Evolutionary conservation across 2,113 vertebrate species (phyloP).

Genomic region (Scomber colias): DNA sequence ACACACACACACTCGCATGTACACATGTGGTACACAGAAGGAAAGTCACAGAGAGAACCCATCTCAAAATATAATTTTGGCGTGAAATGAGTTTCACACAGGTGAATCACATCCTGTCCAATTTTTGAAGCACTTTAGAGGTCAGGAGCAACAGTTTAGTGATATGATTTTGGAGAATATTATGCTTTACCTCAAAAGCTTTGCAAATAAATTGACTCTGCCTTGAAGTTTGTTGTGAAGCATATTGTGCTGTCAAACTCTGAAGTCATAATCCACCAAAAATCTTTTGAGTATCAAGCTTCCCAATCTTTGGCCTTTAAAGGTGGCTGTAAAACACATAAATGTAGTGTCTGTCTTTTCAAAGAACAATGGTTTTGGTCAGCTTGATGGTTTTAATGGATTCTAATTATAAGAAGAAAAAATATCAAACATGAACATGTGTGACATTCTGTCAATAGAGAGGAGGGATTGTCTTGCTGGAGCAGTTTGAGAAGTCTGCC

Average conservation of each 20-base stretch:
- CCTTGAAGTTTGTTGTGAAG: background rate
- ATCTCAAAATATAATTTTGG: constrained; percentile 36
- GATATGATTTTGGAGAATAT: constrained; percentile 7
- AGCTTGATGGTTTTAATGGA: too few species aligned
- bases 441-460: background rate
- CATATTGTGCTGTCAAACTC: background rate
- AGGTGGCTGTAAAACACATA: background rate
- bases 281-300: too few species aligned
- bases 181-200: constrained; percentile 17
- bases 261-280: background rate
- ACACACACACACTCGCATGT: background rate
- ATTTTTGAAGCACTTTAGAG: constrained; percentile 27
- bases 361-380: too few species aligned
- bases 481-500: background rate
- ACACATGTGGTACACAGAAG: background rate
- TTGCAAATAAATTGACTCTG: constrained; percentile 8
- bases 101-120: constrained; percentile 21
- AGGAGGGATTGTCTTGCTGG: background rate
- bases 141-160: constrained; percentile 6
- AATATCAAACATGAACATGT: background rate
- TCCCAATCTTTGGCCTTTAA: background rate
- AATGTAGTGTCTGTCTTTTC: too few species aligned
- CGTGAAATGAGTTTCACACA: constrained; percentile 33
- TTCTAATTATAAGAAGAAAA: too few species aligned
- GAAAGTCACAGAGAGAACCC: constrained; percentile 3